Base-by-base conservation (phyloP, 2,888 invertebrate species). In the Lissonota sp. region DNA sequence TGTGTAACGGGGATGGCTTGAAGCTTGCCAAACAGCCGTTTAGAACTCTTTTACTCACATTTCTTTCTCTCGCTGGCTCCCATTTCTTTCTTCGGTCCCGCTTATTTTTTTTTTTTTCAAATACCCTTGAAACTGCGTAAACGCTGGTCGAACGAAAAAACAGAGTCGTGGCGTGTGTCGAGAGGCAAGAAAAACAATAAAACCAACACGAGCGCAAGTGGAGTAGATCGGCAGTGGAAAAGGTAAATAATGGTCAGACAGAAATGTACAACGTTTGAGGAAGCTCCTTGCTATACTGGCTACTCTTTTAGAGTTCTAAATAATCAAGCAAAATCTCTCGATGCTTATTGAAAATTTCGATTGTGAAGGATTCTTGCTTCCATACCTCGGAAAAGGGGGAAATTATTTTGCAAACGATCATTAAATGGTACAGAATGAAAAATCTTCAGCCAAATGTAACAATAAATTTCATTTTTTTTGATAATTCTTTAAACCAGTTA, bases 11-110 rank as follows among this genome's bases (percentile, higher is more conserved):
- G 37, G 64, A 51, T 49, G 46, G 16, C 39, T 63, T 63, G 26
- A 57, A 62, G 37, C 57, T 63, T 57, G 55, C n/a, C 63, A 57
- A 77, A 64, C 66, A 60, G 16, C 64, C 57, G 42, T 70, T 70
- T 64, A 10, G 40, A 58, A 71, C 26, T 57, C 51, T 26, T 58
- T 46, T 58, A 26, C 60, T 46, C 64, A 42, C 14, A 6, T 60
- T 14, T 7, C 60, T 6, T 7, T 26, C 42, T 12, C 8, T 42
- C 12, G 0, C 12, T 37, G 3, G 10, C 39, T 6, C 37, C 39
- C 42, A 10, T 62, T 14, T 16, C 10, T 37, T 37, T 6, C 4
- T 12, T 44, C 10, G 44, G 10, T 39, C 58, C 7, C 40, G 1
- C 58, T n/a, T 40, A 39, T 40, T 58, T 12, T 12, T 3, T 58